phyloP scores from a whole-genome alignment of 1,140 invertebrate genomes.

The Listronotus oregonensis region DNA sequence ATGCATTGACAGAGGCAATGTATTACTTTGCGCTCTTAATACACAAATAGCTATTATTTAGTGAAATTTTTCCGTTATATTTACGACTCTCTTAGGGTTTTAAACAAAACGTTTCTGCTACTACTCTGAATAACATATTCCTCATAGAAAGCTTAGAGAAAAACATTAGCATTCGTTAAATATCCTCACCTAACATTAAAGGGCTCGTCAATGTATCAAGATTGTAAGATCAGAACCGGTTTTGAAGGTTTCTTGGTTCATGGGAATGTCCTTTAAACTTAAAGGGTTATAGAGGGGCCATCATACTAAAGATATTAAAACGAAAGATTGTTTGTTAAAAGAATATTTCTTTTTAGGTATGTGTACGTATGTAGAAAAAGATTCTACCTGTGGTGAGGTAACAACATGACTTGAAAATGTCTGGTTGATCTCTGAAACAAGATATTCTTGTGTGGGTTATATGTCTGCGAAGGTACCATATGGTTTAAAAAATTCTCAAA shows the following conservation, averaged over 20 bases:
- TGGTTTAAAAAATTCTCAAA: too few species aligned
- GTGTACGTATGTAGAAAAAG: background rate
- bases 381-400: constrained; percentile 10
- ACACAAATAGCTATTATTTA: too few species aligned
- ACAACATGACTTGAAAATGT: background rate
- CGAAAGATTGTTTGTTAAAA: too few species aligned
- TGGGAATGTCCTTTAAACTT: constrained; percentile 17
- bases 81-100: background rate
- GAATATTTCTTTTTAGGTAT: too few species aligned
- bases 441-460: background rate
- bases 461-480: too few species aligned
- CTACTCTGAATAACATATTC: background rate
- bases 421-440: background rate
- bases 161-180: constrained; percentile 9
- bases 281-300: constrained; percentile 19
- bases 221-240: constrained; percentile 14
- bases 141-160: background rate
- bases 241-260: constrained; percentile 21
- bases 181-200: constrained; percentile 1
- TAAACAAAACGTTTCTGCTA: background rate
- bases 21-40: too few species aligned
- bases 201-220: constrained; percentile 11
- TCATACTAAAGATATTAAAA: constrained; percentile 1
- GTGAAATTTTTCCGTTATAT: constrained; percentile 1
- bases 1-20: too few species aligned